These are phyloP conservation scores for Spermophilus dauricus DNA, from an alignment of 2,113 vertebrate species.

Conservation along the genomic window DNA sequence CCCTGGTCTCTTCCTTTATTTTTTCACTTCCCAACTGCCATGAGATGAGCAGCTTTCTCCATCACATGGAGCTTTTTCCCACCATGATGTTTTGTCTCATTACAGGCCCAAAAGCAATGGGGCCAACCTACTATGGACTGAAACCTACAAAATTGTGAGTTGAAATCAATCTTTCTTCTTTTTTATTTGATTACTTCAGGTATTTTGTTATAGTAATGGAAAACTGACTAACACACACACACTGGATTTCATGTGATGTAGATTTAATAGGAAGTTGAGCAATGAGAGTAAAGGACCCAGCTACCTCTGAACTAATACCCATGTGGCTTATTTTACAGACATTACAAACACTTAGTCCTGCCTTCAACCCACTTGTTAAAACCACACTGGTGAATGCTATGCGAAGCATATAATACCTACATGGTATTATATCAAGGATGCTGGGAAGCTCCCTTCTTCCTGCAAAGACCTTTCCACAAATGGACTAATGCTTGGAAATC, in stretches of 20 bases:
- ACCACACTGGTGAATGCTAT: background rate
- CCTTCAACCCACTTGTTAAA: background rate
- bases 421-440: background rate
- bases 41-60: background rate
- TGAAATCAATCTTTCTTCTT: background rate
- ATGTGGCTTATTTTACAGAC: background rate
- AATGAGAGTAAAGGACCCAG: background rate
- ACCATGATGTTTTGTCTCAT: background rate
- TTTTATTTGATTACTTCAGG: background rate
- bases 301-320: background rate
- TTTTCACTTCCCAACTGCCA: background rate
- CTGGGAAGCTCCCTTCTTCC: background rate
- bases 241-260: background rate
- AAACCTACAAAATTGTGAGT: background rate
- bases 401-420: background rate
- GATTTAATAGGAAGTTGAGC: background rate
- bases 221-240: background rate
- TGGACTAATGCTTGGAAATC: conserved; percentile 5
- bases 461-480: background rate
- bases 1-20: background rate
- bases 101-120: background rate
- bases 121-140: background rate
- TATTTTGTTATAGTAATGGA: background rate
- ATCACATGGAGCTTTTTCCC: background rate
- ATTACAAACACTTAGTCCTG: background rate